Evolutionary conservation across 2,797 vertebrate genomes (phyloP).

Genomic region (Nyctibius grandis): DNA sequence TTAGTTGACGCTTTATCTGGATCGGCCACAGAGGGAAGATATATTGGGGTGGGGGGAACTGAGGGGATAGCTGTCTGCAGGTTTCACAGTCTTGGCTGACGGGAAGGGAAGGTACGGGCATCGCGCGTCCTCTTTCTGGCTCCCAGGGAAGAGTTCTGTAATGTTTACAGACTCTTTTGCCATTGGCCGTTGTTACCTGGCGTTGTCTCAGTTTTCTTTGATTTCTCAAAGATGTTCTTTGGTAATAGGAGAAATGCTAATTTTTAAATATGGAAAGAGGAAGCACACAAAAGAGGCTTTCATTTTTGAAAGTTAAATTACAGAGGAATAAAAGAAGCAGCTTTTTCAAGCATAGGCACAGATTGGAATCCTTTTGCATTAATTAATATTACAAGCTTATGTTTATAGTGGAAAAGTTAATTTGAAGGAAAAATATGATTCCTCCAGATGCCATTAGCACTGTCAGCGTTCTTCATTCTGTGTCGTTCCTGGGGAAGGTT

Average conservation of each 20-base stretch:
- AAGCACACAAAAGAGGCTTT: background rate
- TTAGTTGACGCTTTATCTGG: background rate
- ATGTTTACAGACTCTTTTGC: background rate
- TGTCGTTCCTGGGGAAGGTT: background rate
- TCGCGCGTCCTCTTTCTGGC: background rate
- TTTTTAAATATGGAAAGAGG: background rate
- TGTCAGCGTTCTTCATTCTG: background rate
- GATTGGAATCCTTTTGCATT: background rate
- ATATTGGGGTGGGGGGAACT: background rate
- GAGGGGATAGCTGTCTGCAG: background rate
- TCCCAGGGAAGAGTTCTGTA: background rate
- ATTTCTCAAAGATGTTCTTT: background rate
- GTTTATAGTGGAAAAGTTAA: background rate
- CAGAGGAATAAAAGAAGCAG: background rate
- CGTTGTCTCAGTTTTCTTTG: background rate
- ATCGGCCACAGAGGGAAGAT: background rate
- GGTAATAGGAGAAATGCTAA: background rate
- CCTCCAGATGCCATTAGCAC: background rate
- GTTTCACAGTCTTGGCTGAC: background rate
- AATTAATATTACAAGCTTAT: background rate
- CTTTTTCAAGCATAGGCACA: background rate
- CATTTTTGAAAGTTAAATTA: background rate
- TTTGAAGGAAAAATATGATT: background rate
- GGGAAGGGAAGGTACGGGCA: background rate
- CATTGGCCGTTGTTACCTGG: background rate